A percentile compares a stretch with the other conserved stretches of the same genome.
phyloP scores from a whole-genome alignment of 1,140 invertebrate species.

The Psilanteris sp. region DNA sequence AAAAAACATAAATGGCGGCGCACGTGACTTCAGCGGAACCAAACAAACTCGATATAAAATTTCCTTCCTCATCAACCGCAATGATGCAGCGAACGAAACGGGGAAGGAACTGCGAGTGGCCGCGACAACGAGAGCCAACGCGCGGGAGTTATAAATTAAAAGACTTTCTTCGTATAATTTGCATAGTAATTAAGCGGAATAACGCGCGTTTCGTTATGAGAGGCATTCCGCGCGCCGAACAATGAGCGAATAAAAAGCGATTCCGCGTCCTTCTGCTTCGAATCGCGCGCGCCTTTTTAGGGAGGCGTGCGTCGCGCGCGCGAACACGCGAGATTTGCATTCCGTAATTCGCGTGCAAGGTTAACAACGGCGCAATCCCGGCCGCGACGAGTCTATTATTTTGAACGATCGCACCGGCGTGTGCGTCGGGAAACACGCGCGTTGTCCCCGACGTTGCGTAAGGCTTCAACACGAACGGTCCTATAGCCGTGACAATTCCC shows the following conservation, averaged over 20 bases:
- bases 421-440: conserved; percentile 36
- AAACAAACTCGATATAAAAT: no score
- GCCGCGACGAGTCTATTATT: conserved; percentile 30
- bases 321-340: conserved; percentile 45
- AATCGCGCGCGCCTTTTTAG: conserved; percentile 7
- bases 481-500: conserved; percentile 45
- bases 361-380: conserved; percentile 39
- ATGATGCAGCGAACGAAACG: not conserved
- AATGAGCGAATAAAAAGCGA: conserved; percentile 2
- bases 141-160: conserved; percentile 33
- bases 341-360: conserved; percentile 54
- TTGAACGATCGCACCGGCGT: conserved; percentile 7
- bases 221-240: conserved; percentile 1
- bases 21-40: no score
- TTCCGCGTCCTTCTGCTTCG: conserved; percentile 22
- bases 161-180: conserved; percentile 37
- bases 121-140: conserved; percentile 2
- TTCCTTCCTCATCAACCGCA: not conserved
- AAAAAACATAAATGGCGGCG: no score
- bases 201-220: conserved; percentile 9
- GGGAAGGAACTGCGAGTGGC: conserved; percentile 1
- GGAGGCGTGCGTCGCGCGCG: not conserved
- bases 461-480: conserved; percentile 19
- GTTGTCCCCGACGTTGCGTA: conserved; percentile 27
- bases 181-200: conserved; percentile 37